Evolutionary conservation across 2,113 vertebrate species (phyloP), one percentile per base, ranked within the genome.

Genomic region (Falco punctatus): DNA sequence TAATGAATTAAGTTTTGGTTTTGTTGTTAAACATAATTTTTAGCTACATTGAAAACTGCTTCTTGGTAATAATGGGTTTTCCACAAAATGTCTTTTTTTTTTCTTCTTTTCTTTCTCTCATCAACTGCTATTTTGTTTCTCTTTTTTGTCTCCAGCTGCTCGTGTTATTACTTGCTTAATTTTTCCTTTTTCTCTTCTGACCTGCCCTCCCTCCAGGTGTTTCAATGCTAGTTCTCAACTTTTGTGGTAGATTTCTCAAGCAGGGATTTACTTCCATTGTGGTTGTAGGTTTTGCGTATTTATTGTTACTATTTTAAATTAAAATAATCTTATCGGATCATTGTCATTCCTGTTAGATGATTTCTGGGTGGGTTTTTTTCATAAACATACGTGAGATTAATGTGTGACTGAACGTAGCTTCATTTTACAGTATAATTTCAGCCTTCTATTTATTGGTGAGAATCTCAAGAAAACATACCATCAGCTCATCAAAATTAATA

Each of bases 61-160:
- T 96, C 84, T 90, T 66, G 82, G 40, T 98, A 98, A 98, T 98
- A 96, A 97, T 14, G 87, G 97, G 97, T 94, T 98, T 97, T 94
- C 92, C 96, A 58, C 35, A 71, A 97, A 96, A 96, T 32, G 57
- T 69, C 67, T 30, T 8, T 57, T 91, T 95, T 72, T 65, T 23
- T 46, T 86, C 35, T 67, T 27, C 21, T 93, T 94, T 86, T 83
- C 57, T 97, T 59, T 59, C 71, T 75, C 81, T 94, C 69, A 87
- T 97, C 96, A 97, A 93, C 94, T 72, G 92, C 52, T 97, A 71
- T 95, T 95, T 94, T 96, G 65, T 92, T 92, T 96, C 73, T 85
- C 52, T 80, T 90, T 38, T 89, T 96, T 66, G 73, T 90, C 81
- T 92, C 96, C 97, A 98, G 97, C 94, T 97, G 97, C 91, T 98